Conservation (phyloP, 2,797 vertebrate genomes). For the Mallotus villosus region DNA sequence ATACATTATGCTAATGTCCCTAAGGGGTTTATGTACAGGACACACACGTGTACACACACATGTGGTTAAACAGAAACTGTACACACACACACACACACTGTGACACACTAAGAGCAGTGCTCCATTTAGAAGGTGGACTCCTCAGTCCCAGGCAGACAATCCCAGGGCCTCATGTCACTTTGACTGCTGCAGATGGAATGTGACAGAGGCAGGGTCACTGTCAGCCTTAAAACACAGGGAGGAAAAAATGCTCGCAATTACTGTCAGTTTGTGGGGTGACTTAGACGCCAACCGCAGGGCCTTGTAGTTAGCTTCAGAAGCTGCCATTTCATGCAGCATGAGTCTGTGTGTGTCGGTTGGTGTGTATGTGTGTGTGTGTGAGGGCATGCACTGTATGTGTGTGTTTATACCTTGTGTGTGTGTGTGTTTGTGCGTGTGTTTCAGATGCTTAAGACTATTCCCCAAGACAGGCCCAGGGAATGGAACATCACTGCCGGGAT, state of each 20-base stretch:
- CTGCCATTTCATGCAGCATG: constrained; percentile 46
- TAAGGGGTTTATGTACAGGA: background rate
- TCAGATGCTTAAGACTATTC: constrained; percentile 12
- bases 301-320: constrained; percentile 50
- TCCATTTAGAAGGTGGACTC: constrained; percentile 5
- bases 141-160: constrained; percentile 11
- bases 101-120: background rate
- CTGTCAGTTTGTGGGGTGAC: constrained; percentile 45
- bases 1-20: background rate
- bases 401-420: background rate
- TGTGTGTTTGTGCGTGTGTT: constrained; percentile 23
- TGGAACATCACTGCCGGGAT: constrained; percentile 35
- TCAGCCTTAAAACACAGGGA: constrained; percentile 48
- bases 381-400: constrained; percentile 4
- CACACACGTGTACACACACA: background rate
- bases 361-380: constrained; percentile 22
- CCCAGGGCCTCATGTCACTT: constrained; percentile 23
- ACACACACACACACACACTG: background rate
- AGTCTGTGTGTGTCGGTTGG: constrained; percentile 11
- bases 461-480: background rate
- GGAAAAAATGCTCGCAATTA: constrained; percentile 24
- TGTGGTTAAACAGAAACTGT: background rate
- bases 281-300: constrained; percentile 35
- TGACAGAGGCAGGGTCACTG: constrained; percentile 54
- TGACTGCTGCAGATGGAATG: constrained; percentile 44